Percentiles rank a stretch among this genome's conserved stretches.
These are phyloP conservation scores for Ametastegia equiseti DNA, from an alignment of 2,888 invertebrate genomes.

Conservation along the genomic window DNA sequence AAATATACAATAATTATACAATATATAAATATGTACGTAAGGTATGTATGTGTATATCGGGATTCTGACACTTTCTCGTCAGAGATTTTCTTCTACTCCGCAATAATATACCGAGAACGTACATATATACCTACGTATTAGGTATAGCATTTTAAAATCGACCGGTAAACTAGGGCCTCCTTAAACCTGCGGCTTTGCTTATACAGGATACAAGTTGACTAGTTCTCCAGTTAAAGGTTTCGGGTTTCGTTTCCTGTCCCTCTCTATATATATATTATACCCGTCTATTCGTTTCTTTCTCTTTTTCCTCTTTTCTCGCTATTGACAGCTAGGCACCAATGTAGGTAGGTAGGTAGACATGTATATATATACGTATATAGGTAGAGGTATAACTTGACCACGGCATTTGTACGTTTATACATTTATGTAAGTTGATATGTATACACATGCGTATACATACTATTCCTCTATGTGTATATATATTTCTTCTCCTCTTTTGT, in stretches of 20 bases:
- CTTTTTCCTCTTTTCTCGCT: no score
- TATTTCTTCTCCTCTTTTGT: not conserved
- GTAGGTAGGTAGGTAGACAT: no score
- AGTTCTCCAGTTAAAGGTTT: slow-evolving; percentile 14
- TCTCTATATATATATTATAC: not conserved
- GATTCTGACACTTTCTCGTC: not conserved
- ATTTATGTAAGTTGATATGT: not conserved
- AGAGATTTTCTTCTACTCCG: not conserved
- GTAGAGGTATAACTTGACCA: not conserved
- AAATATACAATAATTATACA: not conserved
- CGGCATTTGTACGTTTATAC: not conserved
- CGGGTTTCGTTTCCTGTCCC: slow-evolving; percentile 28
- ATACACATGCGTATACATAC: not conserved
- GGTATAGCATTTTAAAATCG: slow-evolving; percentile 11
- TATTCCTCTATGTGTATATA: not conserved
- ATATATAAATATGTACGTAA: no score
- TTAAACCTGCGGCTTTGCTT: slow-evolving; percentile 29
- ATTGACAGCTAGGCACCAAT: not conserved
- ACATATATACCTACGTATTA: not conserved
- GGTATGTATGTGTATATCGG: not conserved
- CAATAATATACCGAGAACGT: not conserved
- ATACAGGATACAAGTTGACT: slow-evolving; percentile 44
- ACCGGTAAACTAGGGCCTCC: slow-evolving; percentile 34
- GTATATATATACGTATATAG: no score
- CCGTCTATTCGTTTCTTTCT: not conserved